These are phyloP conservation scores for Litocranius walleri DNA, from an alignment of 2,113 vertebrate genomes.

Conservation along the genomic window DNA sequence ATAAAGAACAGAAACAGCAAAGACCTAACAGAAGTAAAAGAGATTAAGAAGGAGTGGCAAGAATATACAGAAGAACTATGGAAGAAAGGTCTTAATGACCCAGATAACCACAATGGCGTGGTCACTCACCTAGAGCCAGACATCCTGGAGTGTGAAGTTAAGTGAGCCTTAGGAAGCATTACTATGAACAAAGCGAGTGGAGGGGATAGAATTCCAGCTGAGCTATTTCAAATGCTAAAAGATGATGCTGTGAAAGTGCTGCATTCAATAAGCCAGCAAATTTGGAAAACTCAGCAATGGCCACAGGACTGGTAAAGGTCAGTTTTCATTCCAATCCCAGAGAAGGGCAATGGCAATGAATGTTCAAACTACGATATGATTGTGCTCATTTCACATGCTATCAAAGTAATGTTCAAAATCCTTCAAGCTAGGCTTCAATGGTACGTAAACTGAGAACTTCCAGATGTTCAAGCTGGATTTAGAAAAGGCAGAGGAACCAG, in stretches of 20 bases:
- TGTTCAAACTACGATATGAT: neutral
- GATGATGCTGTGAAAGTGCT: neutral
- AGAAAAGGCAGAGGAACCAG: neutral
- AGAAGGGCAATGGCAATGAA: neutral
- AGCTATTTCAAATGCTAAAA: neutral
- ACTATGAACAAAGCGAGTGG: neutral
- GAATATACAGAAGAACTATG: neutral
- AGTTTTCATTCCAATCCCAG: neutral
- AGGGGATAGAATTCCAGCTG: neutral
- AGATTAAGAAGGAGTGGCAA: neutral
- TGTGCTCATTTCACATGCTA: neutral
- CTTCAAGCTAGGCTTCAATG: neutral
- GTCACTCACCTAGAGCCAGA: neutral
- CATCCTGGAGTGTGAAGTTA: neutral
- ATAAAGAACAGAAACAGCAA: neutral
- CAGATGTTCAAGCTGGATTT: neutral
- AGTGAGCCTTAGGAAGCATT: neutral
- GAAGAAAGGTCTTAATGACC: neutral
- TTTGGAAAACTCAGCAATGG: neutral
- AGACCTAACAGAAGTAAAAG: neutral
- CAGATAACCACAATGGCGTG: neutral
- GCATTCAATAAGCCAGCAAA: neutral
- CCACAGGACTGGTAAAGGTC: neutral
- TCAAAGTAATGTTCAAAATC: neutral
- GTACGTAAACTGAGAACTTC: neutral